phyloP scores from a whole-genome alignment of 2,888 invertebrate species.

The Venustoraphidia nigricollis region DNA sequence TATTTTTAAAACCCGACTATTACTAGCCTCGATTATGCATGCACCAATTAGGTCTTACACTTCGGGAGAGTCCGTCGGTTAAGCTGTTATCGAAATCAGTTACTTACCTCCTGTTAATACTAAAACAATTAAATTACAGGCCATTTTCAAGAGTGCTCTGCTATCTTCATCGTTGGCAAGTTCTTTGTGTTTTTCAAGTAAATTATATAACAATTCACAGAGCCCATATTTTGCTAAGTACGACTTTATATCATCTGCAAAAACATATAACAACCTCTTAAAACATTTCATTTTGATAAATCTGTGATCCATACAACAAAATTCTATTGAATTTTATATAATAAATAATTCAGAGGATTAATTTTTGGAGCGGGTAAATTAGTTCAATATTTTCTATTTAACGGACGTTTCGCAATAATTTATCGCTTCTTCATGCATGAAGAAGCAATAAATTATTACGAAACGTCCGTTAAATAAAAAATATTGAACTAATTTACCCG shows the following conservation, averaged over 20 bases:
- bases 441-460: too few species aligned
- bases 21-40: too few species aligned
- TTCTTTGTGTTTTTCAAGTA: constrained; percentile 54
- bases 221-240: constrained; percentile 60
- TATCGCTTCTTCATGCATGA: too few species aligned
- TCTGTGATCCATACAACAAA: constrained; percentile 3
- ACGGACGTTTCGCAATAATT: too few species aligned
- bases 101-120: constrained; percentile 67
- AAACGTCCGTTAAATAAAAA: too few species aligned
- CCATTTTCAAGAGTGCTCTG: constrained; percentile 58
- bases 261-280: constrained; percentile 2
- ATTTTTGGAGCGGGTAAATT: too few species aligned
- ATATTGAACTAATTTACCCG: too few species aligned
- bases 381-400: too few species aligned
- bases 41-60: too few species aligned
- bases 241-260: constrained; percentile 60
- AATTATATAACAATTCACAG: constrained; percentile 56
- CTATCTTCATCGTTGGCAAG: constrained; percentile 46
- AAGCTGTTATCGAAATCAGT: not conserved
- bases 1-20: too few species aligned
- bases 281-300: not conserved
- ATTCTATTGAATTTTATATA: not conserved
- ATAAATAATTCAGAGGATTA: too few species aligned
- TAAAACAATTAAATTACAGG: constrained; percentile 72
- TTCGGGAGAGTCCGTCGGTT: too few species aligned